These are phyloP conservation scores for Poicephalus meyeri DNA, from an alignment of 2,113 vertebrate species.

Conservation along the genomic window DNA sequence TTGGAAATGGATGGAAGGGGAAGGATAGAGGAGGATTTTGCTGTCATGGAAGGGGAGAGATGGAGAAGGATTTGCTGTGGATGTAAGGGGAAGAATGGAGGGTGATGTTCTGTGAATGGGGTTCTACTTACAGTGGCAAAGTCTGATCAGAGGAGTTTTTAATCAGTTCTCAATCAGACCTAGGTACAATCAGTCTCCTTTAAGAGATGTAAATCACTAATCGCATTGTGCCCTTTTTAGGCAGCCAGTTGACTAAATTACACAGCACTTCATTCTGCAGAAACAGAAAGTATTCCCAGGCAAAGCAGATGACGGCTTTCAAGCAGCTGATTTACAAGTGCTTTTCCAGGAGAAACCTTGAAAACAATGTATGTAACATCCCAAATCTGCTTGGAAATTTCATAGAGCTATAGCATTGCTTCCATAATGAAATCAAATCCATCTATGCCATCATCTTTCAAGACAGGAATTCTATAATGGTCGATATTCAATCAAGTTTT, in stretches of 20 bases:
- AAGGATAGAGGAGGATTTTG: background rate
- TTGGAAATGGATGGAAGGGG: background rate
- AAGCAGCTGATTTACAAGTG: background rate
- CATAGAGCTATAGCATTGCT: background rate
- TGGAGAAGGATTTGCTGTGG: background rate
- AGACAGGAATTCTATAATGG: background rate
- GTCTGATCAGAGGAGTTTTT: background rate
- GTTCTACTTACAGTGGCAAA: background rate
- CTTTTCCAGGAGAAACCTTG: background rate
- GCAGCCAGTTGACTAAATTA: background rate
- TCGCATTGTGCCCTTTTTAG: background rate
- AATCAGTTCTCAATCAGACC: background rate
- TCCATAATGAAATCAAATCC: background rate
- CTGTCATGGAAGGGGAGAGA: background rate
- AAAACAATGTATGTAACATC: background rate
- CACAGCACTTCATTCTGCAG: background rate
- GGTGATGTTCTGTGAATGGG: background rate
- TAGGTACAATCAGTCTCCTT: background rate
- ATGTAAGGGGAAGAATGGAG: background rate
- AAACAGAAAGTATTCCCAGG: conserved; percentile 6
- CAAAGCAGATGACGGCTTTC: background rate
- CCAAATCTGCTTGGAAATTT: background rate
- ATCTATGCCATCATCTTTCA: background rate
- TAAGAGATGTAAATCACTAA: conserved; percentile 3
- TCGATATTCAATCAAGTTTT: background rate